Evolutionary conservation across 2,888 invertebrate species (phyloP), one percentile per base, ranked within the genome.

Genomic region (Thereva nobilitata): DNA sequence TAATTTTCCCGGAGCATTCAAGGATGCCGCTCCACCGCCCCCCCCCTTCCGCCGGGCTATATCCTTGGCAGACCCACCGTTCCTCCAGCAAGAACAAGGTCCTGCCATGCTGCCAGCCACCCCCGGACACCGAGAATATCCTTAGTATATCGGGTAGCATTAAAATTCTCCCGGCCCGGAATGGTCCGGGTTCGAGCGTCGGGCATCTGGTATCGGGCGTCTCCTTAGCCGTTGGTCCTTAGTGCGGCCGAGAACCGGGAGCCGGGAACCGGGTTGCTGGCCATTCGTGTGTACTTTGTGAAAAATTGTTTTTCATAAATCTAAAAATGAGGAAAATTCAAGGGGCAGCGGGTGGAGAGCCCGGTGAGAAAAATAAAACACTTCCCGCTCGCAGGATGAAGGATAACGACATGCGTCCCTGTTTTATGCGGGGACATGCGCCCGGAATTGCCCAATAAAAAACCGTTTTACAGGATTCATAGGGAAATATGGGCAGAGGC

Each of bases 261-360:
- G 2, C 23, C 23, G 23, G 23, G 23, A 23, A 23, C 23, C 23
- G 23, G 23, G 34, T 55, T 50, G 40, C 12, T 66, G 49, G n/a
- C 34, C 66, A 55, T 55, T 68, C 71, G 73, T 72, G 71, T 70
- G 67, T 67, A 68, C 67, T 70, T 73, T 73, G 74, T 72, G 74
- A 78, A 77, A 78, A 77, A 77, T 75, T 76, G 77, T 76, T 76
- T 76, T 77, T 76, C 76, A 76, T 76, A 76, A 76, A 77, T 76
- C 77, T 77, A 75, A 77, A 77, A 76, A 76, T 65, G 57, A 61
- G 41, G 35, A 61, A 64, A 68, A 67, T 38, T 64, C 63, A 66
- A 69, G 42, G 65, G 66, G 55, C 40, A 9, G 23, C 55, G 23
- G 47, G 47, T n/a, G 41, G 9, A 41, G 45, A 41, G 41, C 50